Base-by-base conservation (phyloP, 2,797 vertebrate genomes). In the Orestias chungarensis region DNA sequence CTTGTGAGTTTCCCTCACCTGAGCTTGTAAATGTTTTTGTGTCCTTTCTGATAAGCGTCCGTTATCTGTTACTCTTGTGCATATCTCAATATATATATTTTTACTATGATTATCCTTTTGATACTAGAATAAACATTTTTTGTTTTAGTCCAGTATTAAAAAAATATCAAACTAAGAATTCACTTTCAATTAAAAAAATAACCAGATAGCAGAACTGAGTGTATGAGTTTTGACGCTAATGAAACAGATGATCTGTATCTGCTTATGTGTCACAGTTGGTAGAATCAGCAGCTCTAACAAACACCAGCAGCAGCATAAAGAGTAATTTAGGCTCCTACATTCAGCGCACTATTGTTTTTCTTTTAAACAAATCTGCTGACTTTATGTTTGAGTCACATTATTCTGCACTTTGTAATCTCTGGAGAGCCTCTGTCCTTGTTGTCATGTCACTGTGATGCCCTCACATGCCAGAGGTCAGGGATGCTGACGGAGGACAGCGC, bases 401-500 rank as follows among this genome's bases (percentile, higher is more conserved):
- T 85, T 86, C 83, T 84, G 85, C 86, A 82, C 83, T 82, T 79
- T 80, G 46, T 86, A 87, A 92, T 89, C 73, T 68, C 61, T 81
- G 64, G 68, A 59, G 86, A 77, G 76, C 73, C 70, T 73, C 81
- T 74, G 81, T 77, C 50, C 79, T 38, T 62, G 71, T 86, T 15
- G 33, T 92, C 86, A 82, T 85, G 85, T 87, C 84, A 82, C 84
- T 75, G 83, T 90, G 85, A 76, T 84, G 88, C 86, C 88, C 81
- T 79, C 76, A 82, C 74, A 71, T 72, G 74, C 67, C 84, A 52
- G 83, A 90, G 87, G 87, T 88, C 89, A 82, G 84, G 81, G 86
- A 89, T 91, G 82, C 82, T 87, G 86, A 80, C 87, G 88, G 82
- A 86, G 84, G 75, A 85, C 88, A 66, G 83, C 76, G 76, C 78